Base-by-base conservation (phyloP, 2,888 invertebrate genomes). In the Rugalucina vietnamica region DNA sequence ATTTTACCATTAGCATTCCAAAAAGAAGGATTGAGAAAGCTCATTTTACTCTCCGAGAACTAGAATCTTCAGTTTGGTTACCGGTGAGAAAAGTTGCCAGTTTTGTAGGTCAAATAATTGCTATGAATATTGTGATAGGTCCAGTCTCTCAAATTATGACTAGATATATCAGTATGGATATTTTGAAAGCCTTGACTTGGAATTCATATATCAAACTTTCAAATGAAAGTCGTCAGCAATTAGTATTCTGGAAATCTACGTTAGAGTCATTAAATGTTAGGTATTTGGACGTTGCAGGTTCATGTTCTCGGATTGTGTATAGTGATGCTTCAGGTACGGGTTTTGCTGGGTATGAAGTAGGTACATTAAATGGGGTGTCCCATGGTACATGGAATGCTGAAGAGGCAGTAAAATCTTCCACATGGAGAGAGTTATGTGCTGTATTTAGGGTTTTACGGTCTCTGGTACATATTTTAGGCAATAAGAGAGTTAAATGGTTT, bases 401-500 rank as follows among this genome's bases (percentile, higher is more conserved):
- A 14, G 79, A 79, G n/a, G 34, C 39, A 4, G 36, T 37, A 34
- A 78, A 74, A 49, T 82, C 82, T 27, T 75, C 75, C 12, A 79
- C 79, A 10, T 82, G 77, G 82, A 43, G 82, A 24, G 77, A 82
- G 27, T 34, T 82, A 39, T 29, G 50, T 24, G 82, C 82, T 36
- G 75, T 82, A 8, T 76, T 50, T 49, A 77, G 77, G 32, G 77
- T 81, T 10, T 34, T 81, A n/a, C 18, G 37, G 18, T 71, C 81
- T 8, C 36, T 54, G n/a, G 36, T 37, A 12, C 81, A 77, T 76
- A 24, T 76, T 4, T 24, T 81, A 8, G 24, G 43, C 5, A 69
- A 43, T 70, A 75, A 79, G 34, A 75, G 71, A 54, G 72, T 83
- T 10, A 83, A 83, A 70, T 83, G 82, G 79, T 83, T 79, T 39